A percentile compares a stretch with the other conserved stretches of the same genome.
Evolutionary conservation across 2,797 vertebrate genomes (phyloP).

Genomic region (Smutsia temminckii): DNA sequence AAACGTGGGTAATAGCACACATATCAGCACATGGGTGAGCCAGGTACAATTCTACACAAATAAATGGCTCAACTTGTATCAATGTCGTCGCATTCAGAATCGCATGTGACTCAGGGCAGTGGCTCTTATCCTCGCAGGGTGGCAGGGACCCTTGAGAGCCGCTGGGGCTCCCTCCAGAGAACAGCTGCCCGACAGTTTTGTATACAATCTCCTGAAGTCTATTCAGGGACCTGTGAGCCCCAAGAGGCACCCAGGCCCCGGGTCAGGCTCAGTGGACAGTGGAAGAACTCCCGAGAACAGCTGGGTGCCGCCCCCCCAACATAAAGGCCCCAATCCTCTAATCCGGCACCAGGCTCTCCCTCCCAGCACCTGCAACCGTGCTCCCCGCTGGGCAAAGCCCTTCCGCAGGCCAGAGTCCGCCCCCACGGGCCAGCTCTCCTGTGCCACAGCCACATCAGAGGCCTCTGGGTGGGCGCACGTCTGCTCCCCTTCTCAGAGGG

Average conservation of each 20-base stretch:
- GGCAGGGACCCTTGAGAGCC: background rate
- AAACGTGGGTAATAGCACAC: accelerated
- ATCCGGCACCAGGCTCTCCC: accelerated
- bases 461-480: accelerated
- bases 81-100: background rate
- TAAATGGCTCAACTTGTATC: background rate
- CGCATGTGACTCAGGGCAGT: background rate
- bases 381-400: background rate
- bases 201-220: background rate
- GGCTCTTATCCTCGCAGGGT: background rate
- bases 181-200: background rate
- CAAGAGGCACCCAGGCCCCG: background rate
- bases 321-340: background rate
- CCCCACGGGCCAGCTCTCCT: accelerated
- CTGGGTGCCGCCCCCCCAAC: background rate
- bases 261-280: background rate
- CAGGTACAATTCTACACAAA: background rate
- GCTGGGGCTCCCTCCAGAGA: background rate
- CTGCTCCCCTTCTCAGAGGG: background rate
- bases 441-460: background rate
- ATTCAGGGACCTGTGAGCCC: background rate
- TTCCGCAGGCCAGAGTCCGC: background rate
- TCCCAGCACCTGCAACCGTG: accelerated
- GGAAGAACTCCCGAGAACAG: background rate
- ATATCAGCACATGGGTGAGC: background rate